Base-by-base conservation (phyloP, 2,113 vertebrate genomes). In the Etia nguti region DNA sequence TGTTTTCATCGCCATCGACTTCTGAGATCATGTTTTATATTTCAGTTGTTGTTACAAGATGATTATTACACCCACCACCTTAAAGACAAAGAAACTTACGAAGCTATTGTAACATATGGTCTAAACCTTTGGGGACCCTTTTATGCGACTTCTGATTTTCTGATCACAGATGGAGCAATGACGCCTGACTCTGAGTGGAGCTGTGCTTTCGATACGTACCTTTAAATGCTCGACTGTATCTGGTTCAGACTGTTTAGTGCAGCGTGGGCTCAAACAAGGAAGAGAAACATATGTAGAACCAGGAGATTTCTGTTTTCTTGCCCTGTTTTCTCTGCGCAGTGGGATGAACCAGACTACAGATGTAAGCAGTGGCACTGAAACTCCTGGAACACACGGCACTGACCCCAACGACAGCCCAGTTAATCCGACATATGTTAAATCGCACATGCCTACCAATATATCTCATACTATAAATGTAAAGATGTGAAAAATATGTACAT, bases 401-500 rank as follows among this genome's bases (percentile, higher is more conserved):
- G 96, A 97, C 93, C 96, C 95, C 91, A 94, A 95, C 89, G 94
- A 91, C 95, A 91, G 95, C 96, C 97, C 94, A 96, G 97, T 97
- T 96, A 95, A 95, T 95, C 62, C 24, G 22, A 90, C 88, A 92
- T 90, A 91, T 90, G 87, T 93, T 93, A 90, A 83, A 86, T 86
- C 85, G 88, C 84, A 94, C 92, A 93, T 92, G 89, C 90, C 93
- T 94, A 96, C 87, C 90, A 87, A 94, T 94, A 96, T 94, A 94
- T 93, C 88, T 93, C 91, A 95, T 95, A 93, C 86, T 94, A 94
- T 95, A 94, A 94, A 97, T 98, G 98, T 98, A 98, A 97, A 98
- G 97, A 92, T 94, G 94, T 93, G 92, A 94, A 92, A 91, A 95
- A 92, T 93, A 94, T 96, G 94, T 96, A 95, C 92, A 96, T 95